Percentiles rank a stretch among this genome's conserved stretches.
phyloP scores from a whole-genome alignment of 2,113 vertebrate species.

The Cheilinus undulatus region DNA sequence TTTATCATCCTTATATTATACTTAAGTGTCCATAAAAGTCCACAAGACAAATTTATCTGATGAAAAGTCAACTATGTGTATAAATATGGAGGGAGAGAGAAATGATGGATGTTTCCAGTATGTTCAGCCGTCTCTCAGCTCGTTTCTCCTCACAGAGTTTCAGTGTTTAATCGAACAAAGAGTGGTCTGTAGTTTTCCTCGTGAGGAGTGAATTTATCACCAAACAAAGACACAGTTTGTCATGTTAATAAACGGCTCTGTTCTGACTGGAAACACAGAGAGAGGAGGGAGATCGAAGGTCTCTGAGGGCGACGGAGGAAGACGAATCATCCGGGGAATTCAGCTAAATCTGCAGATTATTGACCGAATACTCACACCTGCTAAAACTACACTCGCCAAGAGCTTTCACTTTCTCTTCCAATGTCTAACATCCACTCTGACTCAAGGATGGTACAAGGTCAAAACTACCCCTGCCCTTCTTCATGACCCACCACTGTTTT shows the following conservation, averaged over 20 bases:
- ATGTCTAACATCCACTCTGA: too few relatives aligned
- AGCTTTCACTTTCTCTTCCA: too few relatives aligned
- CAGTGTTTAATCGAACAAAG: conserved; percentile 75
- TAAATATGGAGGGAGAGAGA: not conserved
- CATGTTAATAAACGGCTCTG: conserved; percentile 38
- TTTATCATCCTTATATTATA: too few relatives aligned
- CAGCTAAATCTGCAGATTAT: conserved; percentile 20
- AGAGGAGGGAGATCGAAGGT: conserved; percentile 37
- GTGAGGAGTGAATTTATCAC: conserved; percentile 62
- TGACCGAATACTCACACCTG: not conserved
- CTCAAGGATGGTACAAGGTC: too few relatives aligned
- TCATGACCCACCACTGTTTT: too few relatives aligned
- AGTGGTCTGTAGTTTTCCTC: conserved; percentile 44
- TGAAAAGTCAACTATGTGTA: conserved; percentile 5
- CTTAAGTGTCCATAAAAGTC: too few relatives aligned
- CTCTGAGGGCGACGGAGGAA: not conserved
- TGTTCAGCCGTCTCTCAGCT: not conserved
- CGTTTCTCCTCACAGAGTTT: conserved; percentile 40
- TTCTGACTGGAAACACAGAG: conserved; percentile 33
- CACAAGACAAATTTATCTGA: not conserved
- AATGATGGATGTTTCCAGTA: conserved; percentile 21
- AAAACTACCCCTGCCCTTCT: too few relatives aligned
- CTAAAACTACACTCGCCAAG: too few relatives aligned
- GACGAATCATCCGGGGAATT: conserved; percentile 9
- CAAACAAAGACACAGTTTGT: conserved; percentile 75